Percentiles rank a stretch among this genome's conserved stretches.
Conservation (phyloP, 1,140 invertebrate species). For the Eufriesea mexicana region DNA sequence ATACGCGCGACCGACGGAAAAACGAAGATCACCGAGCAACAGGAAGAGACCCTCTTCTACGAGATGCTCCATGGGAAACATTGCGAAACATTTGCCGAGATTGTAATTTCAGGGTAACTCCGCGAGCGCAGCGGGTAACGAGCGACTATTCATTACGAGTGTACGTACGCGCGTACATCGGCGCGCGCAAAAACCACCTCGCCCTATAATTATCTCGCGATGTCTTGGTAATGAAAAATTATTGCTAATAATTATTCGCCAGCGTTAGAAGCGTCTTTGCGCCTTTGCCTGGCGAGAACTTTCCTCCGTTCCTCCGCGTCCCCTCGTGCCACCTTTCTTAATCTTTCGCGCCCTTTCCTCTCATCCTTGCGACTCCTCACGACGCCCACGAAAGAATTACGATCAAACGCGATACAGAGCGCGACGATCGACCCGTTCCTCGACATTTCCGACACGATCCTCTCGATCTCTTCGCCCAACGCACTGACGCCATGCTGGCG, state of each 20-base stretch:
- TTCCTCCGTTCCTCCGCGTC: not conserved
- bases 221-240: constrained; percentile 63
- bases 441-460: constrained; percentile 53
- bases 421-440: constrained; percentile 59
- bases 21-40: constrained; percentile 28
- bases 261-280: constrained; percentile 30
- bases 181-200: constrained; percentile 23
- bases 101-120: constrained; percentile 62
- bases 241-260: constrained; percentile 61
- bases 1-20: constrained; percentile 11
- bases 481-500: too few species aligned
- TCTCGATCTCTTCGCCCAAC: too few species aligned
- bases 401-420: constrained; percentile 54
- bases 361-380: not conserved
- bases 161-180: constrained; percentile 15
- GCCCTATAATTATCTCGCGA: constrained; percentile 58
- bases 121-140: constrained; percentile 57
- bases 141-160: constrained; percentile 61
- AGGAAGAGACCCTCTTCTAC: constrained; percentile 30
- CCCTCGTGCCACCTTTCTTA: not conserved
- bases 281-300: not conserved
- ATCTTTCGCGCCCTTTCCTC: constrained; percentile 20
- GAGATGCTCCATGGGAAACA: constrained; percentile 44
- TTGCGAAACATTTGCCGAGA: constrained; percentile 51
- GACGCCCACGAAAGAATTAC: constrained; percentile 58